Evolutionary conservation across 2,797 vertebrate species (phyloP), one percentile per base, ranked within the genome.

Genomic region (Tangara arthus): DNA sequence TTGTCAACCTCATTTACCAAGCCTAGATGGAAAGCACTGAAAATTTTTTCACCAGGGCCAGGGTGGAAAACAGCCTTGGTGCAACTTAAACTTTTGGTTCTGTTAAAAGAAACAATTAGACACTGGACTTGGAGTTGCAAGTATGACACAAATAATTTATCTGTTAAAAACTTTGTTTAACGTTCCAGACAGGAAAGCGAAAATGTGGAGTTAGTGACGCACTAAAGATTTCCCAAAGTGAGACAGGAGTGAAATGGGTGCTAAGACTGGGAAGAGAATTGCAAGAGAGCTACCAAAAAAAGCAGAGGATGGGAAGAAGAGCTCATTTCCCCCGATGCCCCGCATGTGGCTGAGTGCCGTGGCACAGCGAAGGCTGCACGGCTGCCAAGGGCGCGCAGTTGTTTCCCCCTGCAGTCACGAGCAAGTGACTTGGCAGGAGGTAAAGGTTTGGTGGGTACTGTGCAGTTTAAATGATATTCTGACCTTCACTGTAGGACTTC

Each of bases 311-410:
- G 34, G 41, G 46, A 52, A 68, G 53, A 49, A 82, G 42, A 34
- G 7, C 21, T 42, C n/a, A 11, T 32, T 87, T 52, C 30, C 22
- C 11, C 20, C 0, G 0, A 22, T 64, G 75, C 42, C 52, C 19
- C 0, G 0, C 65, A 17, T 30, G 57, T 65, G 82, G 83, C 78
- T 18, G 21, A 83, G 55, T 2, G 9, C 41, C 4, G 8, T 11
- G 37, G 66, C 32, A 7, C 0, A 59, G 76, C 0, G 0, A 78
- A 78, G 57, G 57, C 17, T 2, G 1, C 37, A 1, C 0, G 1
- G 64, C 78, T 68, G 76, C 85, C 87, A 88, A 95, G 87, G 91
- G 77, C 59, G 6, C 0, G 0, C 55, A 6, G 65, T 94, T 84
- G 35, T 44, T 94, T 93, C 22, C 47, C 15, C 19, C 77, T 56